Evolutionary conservation across 2,113 vertebrate species (phyloP), one percentile per base, ranked within the genome.

Genomic region (Passer montanus): DNA sequence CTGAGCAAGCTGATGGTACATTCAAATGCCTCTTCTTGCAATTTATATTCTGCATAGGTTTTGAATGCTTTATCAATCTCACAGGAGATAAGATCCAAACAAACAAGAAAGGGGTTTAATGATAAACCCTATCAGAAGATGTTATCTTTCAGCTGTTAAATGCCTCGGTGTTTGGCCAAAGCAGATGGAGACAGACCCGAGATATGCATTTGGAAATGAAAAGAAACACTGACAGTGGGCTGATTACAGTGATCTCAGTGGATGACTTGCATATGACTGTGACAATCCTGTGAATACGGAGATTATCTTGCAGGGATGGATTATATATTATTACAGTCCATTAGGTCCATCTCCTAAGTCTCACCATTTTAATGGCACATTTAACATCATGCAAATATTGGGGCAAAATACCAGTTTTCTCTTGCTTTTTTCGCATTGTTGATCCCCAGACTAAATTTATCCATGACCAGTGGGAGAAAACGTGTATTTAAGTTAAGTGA

Each of bases 51-150:
- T 94, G 69, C 79, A 76, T 80, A 76, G 91, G 53, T 90, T 97
- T 94, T 81, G 92, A 95, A 97, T 80, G 69, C 69, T 80, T 96
- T 94, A 96, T 97, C 96, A 96, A 84, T 92, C 92, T 88, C 7
- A 2, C 53, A 60, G 84, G 82, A 93, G 84, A 95, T 87, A 91
- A 74, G 60, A 94, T 55, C 75, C 95, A 83, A 95, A 97, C 72
- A 80, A 95, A 86, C 83, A 97, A 95, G 95, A 64, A 95, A 92
- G 0, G 14, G 73, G 83, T 95, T 95, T 90, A 81, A 46, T 82
- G 83, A 97, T 92, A 97, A 97, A 60, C 10, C 27, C 91, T 96
- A 89, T 87, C 39, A 8, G 64, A 49, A 94, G 84, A 90, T 87
- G 90, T 24, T 81, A 89, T 60, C 92, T 90, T 84, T 84, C 94